phyloP scores from a whole-genome alignment of 2,888 invertebrate species.

The Thecophora atra region DNA sequence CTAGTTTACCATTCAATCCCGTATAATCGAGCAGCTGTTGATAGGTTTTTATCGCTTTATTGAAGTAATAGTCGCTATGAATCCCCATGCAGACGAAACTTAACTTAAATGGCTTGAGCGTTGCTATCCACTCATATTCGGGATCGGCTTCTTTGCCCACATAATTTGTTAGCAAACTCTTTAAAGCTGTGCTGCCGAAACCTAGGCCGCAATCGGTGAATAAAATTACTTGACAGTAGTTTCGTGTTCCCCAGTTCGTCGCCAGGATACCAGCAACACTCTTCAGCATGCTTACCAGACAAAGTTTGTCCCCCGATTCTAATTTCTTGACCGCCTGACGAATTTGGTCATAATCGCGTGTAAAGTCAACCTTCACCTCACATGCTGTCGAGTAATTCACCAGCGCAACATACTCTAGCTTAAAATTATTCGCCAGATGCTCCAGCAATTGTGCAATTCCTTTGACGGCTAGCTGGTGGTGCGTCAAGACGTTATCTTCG shows the following conservation, averaged over 20 bases:
- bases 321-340: slow-evolving; percentile 78
- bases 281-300: slow-evolving; percentile 80
- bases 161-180: slow-evolving; percentile 68
- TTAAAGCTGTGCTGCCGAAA: slow-evolving; percentile 70
- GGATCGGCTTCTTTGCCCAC: slow-evolving; percentile 51
- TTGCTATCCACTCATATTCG: slow-evolving; percentile 75
- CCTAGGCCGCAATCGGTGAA: slow-evolving; percentile 82
- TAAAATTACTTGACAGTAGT: slow-evolving; percentile 82
- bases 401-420: slow-evolving; percentile 60
- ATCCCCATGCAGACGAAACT: slow-evolving; percentile 77
- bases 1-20: slow-evolving; percentile 72
- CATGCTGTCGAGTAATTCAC: slow-evolving; percentile 58
- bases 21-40: slow-evolving; percentile 83
- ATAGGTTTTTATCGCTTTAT: slow-evolving; percentile 67
- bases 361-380: slow-evolving; percentile 82
- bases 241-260: slow-evolving; percentile 90
- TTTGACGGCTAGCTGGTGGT: slow-evolving; percentile 62
- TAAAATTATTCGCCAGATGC: slow-evolving; percentile 58
- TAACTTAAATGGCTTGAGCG: slow-evolving; percentile 82
- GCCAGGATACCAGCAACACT: slow-evolving; percentile 82
- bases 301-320: slow-evolving; percentile 88
- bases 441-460: slow-evolving; percentile 63
- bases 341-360: slow-evolving; percentile 85
- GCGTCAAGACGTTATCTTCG: slow-evolving; percentile 59
- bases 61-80: slow-evolving; percentile 71